A percentile compares a stretch with the other conserved stretches of the same genome.
Evolutionary conservation across 2,113 vertebrate genomes (phyloP).

Genomic region (Sinocyclocheilus maitianheensis): DNA sequence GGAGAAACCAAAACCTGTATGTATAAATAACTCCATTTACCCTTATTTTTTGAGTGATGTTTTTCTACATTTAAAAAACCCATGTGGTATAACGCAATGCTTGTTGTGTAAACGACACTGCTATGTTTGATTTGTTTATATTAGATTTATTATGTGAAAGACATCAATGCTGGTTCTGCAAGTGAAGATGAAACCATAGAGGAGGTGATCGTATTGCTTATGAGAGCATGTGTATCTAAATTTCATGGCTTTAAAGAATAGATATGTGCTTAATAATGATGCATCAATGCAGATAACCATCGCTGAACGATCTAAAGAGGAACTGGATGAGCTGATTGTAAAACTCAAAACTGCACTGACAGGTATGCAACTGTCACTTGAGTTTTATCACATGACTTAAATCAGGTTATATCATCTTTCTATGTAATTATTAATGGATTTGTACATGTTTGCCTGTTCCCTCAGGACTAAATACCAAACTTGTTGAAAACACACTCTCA

Average conservation of each 20-base stretch:
- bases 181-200: conserved; percentile 69
- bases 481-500: conserved; percentile 77
- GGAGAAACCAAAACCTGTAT: conserved; percentile 89
- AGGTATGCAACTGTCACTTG: conserved; percentile 70
- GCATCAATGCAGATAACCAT: conserved; percentile 77
- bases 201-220: conserved; percentile 69
- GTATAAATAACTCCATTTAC: conserved; percentile 54
- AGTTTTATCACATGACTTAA: not conserved
- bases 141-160: conserved; percentile 87
- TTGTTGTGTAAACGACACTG: not conserved
- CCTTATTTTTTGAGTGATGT: not conserved
- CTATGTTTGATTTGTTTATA: not conserved
- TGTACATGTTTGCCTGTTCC: not conserved
- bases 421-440: not conserved
- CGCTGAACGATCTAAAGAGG: conserved; percentile 76
- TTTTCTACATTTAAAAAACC: not conserved
- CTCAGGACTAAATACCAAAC: conserved; percentile 71
- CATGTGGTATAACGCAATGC: not conserved
- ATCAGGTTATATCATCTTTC: not conserved
- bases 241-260: not conserved
- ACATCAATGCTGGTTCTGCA: conserved; percentile 85
- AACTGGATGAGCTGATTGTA: conserved; percentile 79
- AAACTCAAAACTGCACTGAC: conserved; percentile 79
- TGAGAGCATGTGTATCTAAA: not conserved
- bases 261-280: not conserved